Percentiles rank a stretch among this genome's conserved stretches.
phyloP scores from a whole-genome alignment of 1,140 invertebrate species.

The Cotesia glomerata region DNA sequence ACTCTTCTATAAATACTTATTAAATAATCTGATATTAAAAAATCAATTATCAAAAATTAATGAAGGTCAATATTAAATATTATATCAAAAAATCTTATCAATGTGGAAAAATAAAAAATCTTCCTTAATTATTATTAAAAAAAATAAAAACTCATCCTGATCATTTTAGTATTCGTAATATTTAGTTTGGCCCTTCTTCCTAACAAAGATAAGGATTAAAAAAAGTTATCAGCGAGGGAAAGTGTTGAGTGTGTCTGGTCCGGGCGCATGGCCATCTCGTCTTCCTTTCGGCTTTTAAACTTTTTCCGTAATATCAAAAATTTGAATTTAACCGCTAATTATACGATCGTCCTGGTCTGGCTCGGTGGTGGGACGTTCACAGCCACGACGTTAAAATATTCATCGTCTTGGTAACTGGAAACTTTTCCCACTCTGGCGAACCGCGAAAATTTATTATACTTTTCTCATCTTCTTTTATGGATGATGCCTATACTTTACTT shows the following conservation, averaged over 20 bases:
- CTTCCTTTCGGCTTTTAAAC: slow-evolving; percentile 33
- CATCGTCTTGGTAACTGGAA: slow-evolving; percentile 56
- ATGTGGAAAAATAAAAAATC: neutral
- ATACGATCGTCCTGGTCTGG: slow-evolving; percentile 39
- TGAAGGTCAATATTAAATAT: too few relatives aligned
- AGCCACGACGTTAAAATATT: slow-evolving; percentile 54
- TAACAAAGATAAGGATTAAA: slow-evolving; percentile 13
- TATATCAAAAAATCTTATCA: too few relatives aligned
- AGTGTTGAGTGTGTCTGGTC: neutral
- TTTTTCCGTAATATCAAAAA: slow-evolving; percentile 57
- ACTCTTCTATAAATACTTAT: too few relatives aligned
- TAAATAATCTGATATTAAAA: too few relatives aligned
- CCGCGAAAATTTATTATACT: slow-evolving; percentile 50
- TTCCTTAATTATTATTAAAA: neutral
- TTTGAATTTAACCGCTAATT: slow-evolving; percentile 61
- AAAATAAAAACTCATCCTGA: neutral
- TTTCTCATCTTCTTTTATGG: slow-evolving; percentile 23
- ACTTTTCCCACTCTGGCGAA: slow-evolving; percentile 45
- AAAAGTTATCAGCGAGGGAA: neutral
- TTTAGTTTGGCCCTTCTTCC: neutral
- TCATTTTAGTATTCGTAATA: slow-evolving; percentile 1
- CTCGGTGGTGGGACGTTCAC: slow-evolving; percentile 5
- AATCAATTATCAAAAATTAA: too few relatives aligned
- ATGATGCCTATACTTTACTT: slow-evolving; percentile 14
- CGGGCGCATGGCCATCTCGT: neutral